Percentiles rank a stretch among this genome's conserved stretches.
These are phyloP conservation scores for Coelopa frigida DNA, from an alignment of 1,140 invertebrate species.

Conservation along the genomic window DNA sequence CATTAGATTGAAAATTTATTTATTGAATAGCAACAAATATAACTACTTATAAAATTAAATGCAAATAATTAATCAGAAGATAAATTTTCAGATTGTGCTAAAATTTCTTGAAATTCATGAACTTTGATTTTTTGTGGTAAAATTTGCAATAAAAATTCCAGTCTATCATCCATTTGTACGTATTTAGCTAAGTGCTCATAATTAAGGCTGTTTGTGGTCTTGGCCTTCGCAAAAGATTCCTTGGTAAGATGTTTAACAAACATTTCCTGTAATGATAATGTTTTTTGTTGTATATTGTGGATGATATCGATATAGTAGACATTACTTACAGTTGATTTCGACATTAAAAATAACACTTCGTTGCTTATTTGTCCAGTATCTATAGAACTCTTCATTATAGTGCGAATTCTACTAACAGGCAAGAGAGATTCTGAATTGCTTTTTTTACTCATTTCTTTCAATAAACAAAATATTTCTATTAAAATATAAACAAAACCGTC, in stretches of 20 bases:
- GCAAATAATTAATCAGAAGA: no score
- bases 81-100: constrained; percentile 18
- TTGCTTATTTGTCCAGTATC: constrained; percentile 37
- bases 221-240: constrained; percentile 19
- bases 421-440: no score
- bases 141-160: constrained; percentile 39
- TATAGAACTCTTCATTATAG: constrained; percentile 41
- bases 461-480: no score
- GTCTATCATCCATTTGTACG: constrained; percentile 31
- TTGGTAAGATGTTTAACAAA: constrained; percentile 37
- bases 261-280: constrained; percentile 18
- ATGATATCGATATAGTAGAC: neutral
- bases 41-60: no score
- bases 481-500: no score
- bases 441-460: no score
- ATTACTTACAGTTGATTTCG: constrained; percentile 28
- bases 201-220: constrained; percentile 21
- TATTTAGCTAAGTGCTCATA: constrained; percentile 35
- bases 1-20: no score
- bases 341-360: constrained; percentile 37
- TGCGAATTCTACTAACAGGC: constrained; percentile 34
- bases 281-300: neutral
- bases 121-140: constrained; percentile 41
- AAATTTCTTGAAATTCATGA: constrained; percentile 36
- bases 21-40: no score